phyloP scores from a whole-genome alignment of 2,888 invertebrate genomes.

The Sabatieria punctata region DNA sequence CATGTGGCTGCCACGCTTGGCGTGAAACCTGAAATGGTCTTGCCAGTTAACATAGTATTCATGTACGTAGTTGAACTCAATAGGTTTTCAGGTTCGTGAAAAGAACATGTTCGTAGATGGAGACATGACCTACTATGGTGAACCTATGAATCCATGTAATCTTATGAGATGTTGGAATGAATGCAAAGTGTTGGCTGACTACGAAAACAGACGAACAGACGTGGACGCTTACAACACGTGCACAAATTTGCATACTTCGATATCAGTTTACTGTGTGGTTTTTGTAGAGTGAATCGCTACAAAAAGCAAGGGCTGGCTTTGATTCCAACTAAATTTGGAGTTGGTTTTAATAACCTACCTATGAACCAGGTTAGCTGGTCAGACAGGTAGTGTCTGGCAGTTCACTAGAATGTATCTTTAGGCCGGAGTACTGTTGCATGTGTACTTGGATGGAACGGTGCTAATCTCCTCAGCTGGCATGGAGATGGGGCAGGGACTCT shows the following conservation, averaged over 20 bases:
- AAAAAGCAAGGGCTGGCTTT: slow-evolving; percentile 23
- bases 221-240: slow-evolving; percentile 33
- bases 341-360: slow-evolving; percentile 27
- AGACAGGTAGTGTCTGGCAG: too few relatives aligned
- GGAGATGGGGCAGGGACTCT: slow-evolving; percentile 91
- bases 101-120: slow-evolving; percentile 65
- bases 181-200: slow-evolving; percentile 27
- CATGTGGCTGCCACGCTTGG: slow-evolving; percentile 57
- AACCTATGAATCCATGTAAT: slow-evolving; percentile 52
- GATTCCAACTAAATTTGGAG: slow-evolving; percentile 28
- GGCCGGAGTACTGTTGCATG: slow-evolving; percentile 63
- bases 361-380: slow-evolving; percentile 27
- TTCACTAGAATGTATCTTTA: too few relatives aligned
- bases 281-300: slow-evolving; percentile 16
- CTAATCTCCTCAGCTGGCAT: slow-evolving; percentile 66
- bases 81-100: slow-evolving; percentile 43
- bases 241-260: too few relatives aligned
- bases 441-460: slow-evolving; percentile 63
- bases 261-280: too few relatives aligned
- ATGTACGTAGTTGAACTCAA: too few relatives aligned
- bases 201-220: slow-evolving; percentile 17
- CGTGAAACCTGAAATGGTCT: too few relatives aligned
- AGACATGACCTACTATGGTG: slow-evolving; percentile 57
- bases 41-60: too few relatives aligned
- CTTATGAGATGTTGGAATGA: slow-evolving; percentile 31